Conservation (phyloP, 2,797 vertebrate genomes). For the Ctenopoma multispine region DNA sequence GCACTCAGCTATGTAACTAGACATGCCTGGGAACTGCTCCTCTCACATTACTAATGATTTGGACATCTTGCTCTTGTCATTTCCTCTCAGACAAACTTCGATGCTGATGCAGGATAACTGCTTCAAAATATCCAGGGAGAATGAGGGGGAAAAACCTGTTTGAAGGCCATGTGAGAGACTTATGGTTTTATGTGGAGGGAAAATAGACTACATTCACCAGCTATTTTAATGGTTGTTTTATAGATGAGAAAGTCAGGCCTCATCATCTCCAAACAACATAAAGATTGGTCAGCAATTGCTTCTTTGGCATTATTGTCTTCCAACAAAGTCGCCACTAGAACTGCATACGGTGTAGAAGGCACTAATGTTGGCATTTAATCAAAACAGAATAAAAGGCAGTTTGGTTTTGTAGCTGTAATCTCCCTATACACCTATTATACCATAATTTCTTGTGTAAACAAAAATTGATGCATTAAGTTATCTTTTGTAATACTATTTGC, state of each 20-base stretch:
- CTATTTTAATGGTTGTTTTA: conserved; percentile 59
- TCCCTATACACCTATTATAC: neutral
- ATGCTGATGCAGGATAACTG: conserved; percentile 66
- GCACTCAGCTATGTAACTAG: conserved; percentile 71
- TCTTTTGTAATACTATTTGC: neutral
- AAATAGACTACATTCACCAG: conserved; percentile 48
- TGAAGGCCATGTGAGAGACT: conserved; percentile 37
- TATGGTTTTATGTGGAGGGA: conserved; percentile 40
- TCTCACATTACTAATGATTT: conserved; percentile 82
- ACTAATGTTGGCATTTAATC: conserved; percentile 7
- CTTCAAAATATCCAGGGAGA: conserved; percentile 62
- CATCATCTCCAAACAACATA: conserved; percentile 38
- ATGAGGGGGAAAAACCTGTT: conserved; percentile 21
- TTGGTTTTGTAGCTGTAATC: neutral
- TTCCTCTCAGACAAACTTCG: conserved; percentile 74
- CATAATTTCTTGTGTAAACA: neutral
- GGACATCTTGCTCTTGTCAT: conserved; percentile 81
- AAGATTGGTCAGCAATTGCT: conserved; percentile 27
- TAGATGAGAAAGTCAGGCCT: conserved; percentile 45
- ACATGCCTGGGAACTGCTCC: conserved; percentile 75
- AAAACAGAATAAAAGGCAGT: neutral
- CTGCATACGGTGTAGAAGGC: conserved; percentile 9
- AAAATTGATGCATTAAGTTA: neutral
- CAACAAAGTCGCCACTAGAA: conserved; percentile 1
- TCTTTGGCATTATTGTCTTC: conserved; percentile 12